A percentile compares a stretch with the other conserved stretches of the same genome.
These are phyloP conservation scores for Diprion similis DNA, from an alignment of 1,140 invertebrate species.

Conservation along the genomic window DNA sequence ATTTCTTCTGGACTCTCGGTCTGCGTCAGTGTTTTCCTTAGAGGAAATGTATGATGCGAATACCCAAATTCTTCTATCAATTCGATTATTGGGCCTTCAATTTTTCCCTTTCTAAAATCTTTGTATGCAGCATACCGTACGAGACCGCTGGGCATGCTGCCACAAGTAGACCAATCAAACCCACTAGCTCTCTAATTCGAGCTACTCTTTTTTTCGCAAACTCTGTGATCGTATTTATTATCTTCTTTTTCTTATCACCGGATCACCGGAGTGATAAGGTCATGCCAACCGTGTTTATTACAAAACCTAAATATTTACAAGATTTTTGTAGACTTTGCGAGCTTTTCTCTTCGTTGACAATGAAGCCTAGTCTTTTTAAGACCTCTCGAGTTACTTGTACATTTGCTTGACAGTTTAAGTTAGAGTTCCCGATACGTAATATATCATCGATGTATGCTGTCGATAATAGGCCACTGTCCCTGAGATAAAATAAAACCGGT, in stretches of 20 bases:
- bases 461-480: constrained; percentile 19
- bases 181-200: constrained; percentile 33
- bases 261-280: constrained; percentile 20
- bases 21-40: constrained; percentile 34
- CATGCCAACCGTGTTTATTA: too few species aligned
- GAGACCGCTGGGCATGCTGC: constrained; percentile 32
- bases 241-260: constrained; percentile 22
- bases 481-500: constrained; percentile 24
- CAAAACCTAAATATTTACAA: constrained; percentile 36
- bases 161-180: constrained; percentile 30
- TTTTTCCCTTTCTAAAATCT: constrained; percentile 29
- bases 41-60: too few species aligned
- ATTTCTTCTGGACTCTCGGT: constrained; percentile 22
- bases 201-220: constrained; percentile 2
- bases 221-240: background rate
- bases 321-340: constrained; percentile 16
- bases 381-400: constrained; percentile 14
- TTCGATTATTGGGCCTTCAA: too few species aligned
- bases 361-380: constrained; percentile 31
- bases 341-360: constrained; percentile 30
- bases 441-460: constrained; percentile 25
- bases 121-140: constrained; percentile 36
- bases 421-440: constrained; percentile 6
- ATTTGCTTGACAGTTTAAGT: constrained; percentile 8
- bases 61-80: constrained; percentile 32